A percentile compares a stretch with the other conserved stretches of the same genome.
Evolutionary conservation across 2,113 vertebrate genomes (phyloP).

Genomic region (Caloenas nicobarica): DNA sequence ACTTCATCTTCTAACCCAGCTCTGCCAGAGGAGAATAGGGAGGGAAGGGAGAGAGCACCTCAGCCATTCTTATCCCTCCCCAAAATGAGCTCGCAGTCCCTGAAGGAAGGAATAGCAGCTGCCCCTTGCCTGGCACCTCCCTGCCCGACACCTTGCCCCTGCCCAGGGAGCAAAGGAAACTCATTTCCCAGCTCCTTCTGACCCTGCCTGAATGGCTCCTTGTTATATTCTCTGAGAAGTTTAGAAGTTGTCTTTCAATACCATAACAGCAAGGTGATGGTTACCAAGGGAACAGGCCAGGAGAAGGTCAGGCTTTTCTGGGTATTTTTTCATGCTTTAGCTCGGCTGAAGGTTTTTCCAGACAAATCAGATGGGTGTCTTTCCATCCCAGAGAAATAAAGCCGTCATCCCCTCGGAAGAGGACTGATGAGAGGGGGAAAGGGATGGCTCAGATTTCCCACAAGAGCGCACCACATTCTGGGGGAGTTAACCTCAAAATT

Average conservation of each 20-base stretch:
- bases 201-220: constrained; percentile 16
- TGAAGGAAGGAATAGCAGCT: neutral
- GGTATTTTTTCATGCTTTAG: constrained; percentile 68
- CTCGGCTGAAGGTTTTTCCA: constrained; percentile 63
- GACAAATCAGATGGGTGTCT: constrained; percentile 53
- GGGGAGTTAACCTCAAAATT: constrained; percentile 18
- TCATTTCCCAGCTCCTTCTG: constrained; percentile 24
- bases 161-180: constrained; percentile 9
- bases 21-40: neutral
- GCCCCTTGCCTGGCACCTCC: neutral
- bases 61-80: neutral
- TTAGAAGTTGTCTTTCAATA: constrained; percentile 76
- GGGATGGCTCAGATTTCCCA: neutral
- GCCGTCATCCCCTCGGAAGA: constrained; percentile 27
- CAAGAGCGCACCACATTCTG: neutral
- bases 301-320: constrained; percentile 63
- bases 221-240: constrained; percentile 58
- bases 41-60: neutral
- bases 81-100: neutral
- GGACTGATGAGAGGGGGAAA: constrained; percentile 22
- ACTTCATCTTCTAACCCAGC: neutral
- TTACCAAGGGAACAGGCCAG: constrained; percentile 78
- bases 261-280: constrained; percentile 67
- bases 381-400: constrained; percentile 61
- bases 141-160: neutral